Base-by-base conservation (phyloP, 2,797 vertebrate genomes). In the Malurus leucopterus region DNA sequence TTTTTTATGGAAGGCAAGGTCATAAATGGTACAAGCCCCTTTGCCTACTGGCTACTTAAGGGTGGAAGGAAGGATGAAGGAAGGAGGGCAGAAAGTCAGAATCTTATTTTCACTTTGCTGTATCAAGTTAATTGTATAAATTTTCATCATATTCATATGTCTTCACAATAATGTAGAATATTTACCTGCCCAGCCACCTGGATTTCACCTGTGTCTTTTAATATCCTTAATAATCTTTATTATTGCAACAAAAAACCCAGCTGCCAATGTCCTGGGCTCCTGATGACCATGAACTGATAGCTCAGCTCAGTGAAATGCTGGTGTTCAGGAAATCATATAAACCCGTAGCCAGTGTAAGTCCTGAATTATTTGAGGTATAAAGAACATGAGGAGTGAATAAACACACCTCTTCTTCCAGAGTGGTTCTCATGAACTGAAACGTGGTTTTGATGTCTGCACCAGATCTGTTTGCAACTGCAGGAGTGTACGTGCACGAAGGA, bases 341-440 rank as follows among this genome's bases (percentile, higher is more conserved):
- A 86, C 8, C 41, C 4, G 0, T 36, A 50, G 12, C 50, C 71
- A 30, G 6, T 47, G 63, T 62, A 79, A 82, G 41, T 59, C 22
- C 24, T 59, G 40, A 70, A 30, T 76, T 69, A 86, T 76, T 2
- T 63, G 53, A 84, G 57, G 17, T 53, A 43, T 44, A 70, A 88
- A 71, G 40, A 50, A 57, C 14, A 38, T 9, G 11, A 72, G 9
- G 20, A 79, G 29, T 41, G 49, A 76, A 59, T 59, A 76, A 82
- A 43, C 6, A 43, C 15, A 1, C 3, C 11, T 62, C 3, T 50
- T 75, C 18, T 41, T 73, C 27, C 0, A 0, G 22, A 84, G 10
- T 9, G 2, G 5, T 49, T 44, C n/a, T 81, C 0, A 0, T 78
- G 53, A 81, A 81, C 26, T 26, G 62, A 89, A 89, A 64, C 1